A percentile compares a stretch with the other conserved stretches of the same genome.
phyloP scores from a whole-genome alignment of 2,888 invertebrate species.

The Orthosia cruda region DNA sequence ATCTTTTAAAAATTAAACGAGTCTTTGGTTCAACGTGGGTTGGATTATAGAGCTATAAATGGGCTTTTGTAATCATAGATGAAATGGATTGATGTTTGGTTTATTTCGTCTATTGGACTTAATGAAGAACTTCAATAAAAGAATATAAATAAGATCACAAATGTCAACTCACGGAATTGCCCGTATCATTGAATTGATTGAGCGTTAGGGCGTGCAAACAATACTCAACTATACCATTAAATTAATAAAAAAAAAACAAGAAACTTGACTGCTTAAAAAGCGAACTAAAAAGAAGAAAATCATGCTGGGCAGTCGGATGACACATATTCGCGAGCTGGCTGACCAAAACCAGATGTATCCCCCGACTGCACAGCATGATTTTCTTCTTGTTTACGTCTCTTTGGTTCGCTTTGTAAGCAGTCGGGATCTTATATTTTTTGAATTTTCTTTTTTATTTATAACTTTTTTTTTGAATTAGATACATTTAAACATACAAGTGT shows the following conservation, averaged over 20 bases:
- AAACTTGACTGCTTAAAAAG: too few relatives aligned
- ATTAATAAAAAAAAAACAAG: constrained; percentile 1
- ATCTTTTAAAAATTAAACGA: constrained; percentile 21
- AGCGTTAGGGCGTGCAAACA: constrained; percentile 49
- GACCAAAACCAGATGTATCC: too few relatives aligned
- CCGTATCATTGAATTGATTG: constrained; percentile 65
- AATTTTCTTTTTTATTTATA: too few relatives aligned
- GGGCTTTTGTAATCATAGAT: not conserved
- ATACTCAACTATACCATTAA: constrained; percentile 50
- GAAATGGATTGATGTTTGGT: constrained; percentile 3
- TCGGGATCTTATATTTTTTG: too few relatives aligned
- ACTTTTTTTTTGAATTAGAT: too few relatives aligned
- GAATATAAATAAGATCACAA: constrained; percentile 36
- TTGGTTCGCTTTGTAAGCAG: too few relatives aligned
- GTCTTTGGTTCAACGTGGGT: constrained; percentile 2
- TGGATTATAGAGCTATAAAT: not conserved
- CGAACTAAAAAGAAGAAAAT: too few relatives aligned
- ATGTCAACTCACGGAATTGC: constrained; percentile 42
- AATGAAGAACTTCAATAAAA: constrained; percentile 29
- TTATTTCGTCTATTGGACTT: constrained; percentile 15
- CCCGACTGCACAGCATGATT: too few relatives aligned
- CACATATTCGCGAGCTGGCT: too few relatives aligned
- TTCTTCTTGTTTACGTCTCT: too few relatives aligned
- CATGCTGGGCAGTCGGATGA: too few relatives aligned
- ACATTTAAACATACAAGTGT: too few relatives aligned